Evolutionary conservation across 2,888 invertebrate species (phyloP).

Genomic region (Drosophila fungiperda): DNA sequence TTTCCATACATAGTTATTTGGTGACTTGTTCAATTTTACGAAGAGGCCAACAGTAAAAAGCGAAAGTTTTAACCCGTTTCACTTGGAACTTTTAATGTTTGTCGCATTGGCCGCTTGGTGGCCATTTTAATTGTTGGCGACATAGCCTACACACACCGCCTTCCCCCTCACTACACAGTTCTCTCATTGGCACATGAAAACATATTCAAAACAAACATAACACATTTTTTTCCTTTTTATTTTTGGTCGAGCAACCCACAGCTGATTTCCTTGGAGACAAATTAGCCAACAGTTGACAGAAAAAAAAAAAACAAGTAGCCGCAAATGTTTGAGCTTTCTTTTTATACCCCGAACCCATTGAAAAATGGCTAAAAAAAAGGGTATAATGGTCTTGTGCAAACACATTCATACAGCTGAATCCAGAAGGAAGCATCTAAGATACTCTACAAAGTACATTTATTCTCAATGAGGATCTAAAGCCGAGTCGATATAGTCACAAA

Average conservation of each 20-base stretch:
- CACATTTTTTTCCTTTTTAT: constrained; percentile 39
- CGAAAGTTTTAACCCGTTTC: constrained; percentile 17
- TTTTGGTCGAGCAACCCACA: constrained; percentile 48
- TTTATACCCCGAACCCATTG: not conserved
- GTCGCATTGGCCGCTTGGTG: constrained; percentile 41
- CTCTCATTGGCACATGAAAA: constrained; percentile 32
- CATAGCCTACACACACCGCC: not conserved
- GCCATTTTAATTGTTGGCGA: constrained; percentile 49
- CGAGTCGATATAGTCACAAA: not conserved
- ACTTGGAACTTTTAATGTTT: constrained; percentile 49
- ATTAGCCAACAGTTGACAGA: constrained; percentile 72
- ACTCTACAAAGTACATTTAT: not conserved
- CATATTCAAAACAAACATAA: constrained; percentile 67
- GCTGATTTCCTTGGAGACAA: constrained; percentile 78
- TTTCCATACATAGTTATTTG: not conserved
- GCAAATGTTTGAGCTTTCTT: constrained; percentile 42
- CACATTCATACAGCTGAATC: not conserved
- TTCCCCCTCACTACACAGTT: not conserved
- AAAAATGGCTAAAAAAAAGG: not conserved
- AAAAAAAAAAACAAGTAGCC: constrained; percentile 28
- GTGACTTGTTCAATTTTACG: not conserved
- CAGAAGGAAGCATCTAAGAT: not conserved
- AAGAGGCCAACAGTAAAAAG: not conserved
- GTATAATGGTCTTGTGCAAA: not conserved
- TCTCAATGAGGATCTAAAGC: not conserved